Conservation (phyloP, 1,140 invertebrate genomes). For the Hydropsyche tenuis region DNA sequence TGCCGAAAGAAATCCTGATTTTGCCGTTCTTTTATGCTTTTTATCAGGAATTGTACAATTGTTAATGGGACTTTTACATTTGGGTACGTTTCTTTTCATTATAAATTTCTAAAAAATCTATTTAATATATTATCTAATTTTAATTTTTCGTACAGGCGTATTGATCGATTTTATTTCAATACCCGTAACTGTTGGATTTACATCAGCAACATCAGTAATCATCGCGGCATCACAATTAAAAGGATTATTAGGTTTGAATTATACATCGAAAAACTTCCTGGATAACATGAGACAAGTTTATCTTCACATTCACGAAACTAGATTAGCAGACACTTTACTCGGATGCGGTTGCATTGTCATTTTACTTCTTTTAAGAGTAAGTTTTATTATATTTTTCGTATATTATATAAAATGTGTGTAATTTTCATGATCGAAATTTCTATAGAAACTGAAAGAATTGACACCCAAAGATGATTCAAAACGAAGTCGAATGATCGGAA, state of each 20-base stretch:
- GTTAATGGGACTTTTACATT: constrained; percentile 81
- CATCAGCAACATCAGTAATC: constrained; percentile 91
- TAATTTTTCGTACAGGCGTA: constrained; percentile 72
- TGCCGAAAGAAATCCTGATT: constrained; percentile 71
- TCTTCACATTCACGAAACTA: constrained; percentile 66
- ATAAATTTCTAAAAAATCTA: neutral
- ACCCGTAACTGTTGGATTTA: constrained; percentile 93
- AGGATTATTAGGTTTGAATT: constrained; percentile 78
- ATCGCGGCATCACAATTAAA: constrained; percentile 90
- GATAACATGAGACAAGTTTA: constrained; percentile 71
- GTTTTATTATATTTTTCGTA: neutral
- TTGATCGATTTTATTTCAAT: constrained; percentile 94
- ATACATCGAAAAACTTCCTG: constrained; percentile 75
- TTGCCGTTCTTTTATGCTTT: constrained; percentile 85
- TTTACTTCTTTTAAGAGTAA: constrained; percentile 73
- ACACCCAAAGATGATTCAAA: constrained; percentile 54
- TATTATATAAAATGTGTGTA: neutral
- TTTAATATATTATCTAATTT: neutral
- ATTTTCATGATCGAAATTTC: constrained; percentile 9
- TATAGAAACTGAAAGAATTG: constrained; percentile 72
- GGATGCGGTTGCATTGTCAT: constrained; percentile 74
- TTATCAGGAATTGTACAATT: constrained; percentile 83
- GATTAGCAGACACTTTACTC: constrained; percentile 70
- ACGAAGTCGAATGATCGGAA: constrained; percentile 63
- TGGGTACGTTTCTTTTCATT: constrained; percentile 63